Evolutionary conservation across 2,113 vertebrate genomes (phyloP).

Genomic region (Oceanites oceanicus): DNA sequence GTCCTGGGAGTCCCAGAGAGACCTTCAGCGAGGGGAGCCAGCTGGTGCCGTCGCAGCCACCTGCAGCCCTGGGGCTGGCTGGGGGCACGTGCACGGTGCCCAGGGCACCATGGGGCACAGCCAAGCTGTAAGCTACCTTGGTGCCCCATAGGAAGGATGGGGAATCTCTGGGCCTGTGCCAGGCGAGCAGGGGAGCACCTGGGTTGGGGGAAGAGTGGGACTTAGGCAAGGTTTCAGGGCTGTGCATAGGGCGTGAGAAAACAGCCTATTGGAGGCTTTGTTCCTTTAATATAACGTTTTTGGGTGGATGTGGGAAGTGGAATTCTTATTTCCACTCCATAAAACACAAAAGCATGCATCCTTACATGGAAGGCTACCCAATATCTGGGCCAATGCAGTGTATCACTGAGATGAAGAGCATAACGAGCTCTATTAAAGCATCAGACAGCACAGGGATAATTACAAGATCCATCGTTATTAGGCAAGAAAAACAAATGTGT

Average conservation of each 20-base stretch:
- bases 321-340: neutral
- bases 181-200: accelerated
- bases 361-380: neutral
- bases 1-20: neutral
- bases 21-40: neutral
- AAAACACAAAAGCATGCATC: neutral
- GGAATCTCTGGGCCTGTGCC: too few species aligned
- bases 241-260: neutral
- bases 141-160: neutral
- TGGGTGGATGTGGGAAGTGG: neutral
- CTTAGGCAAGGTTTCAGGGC: neutral
- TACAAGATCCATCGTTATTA: conserved; percentile 22
- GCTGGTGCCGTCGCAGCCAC: accelerated
- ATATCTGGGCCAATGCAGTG: neutral
- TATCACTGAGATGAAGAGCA: neutral
- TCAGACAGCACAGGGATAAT: neutral
- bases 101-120: accelerated
- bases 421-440: neutral
- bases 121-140: accelerated
- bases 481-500: conserved; percentile 23
- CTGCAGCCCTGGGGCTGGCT: neutral
- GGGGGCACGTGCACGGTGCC: accelerated
- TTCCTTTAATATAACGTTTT: neutral
- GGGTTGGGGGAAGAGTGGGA: neutral
- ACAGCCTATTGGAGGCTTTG: neutral